Conservation (phyloP, 1,140 invertebrate species). For the Hypsibius dujardini region DNA sequence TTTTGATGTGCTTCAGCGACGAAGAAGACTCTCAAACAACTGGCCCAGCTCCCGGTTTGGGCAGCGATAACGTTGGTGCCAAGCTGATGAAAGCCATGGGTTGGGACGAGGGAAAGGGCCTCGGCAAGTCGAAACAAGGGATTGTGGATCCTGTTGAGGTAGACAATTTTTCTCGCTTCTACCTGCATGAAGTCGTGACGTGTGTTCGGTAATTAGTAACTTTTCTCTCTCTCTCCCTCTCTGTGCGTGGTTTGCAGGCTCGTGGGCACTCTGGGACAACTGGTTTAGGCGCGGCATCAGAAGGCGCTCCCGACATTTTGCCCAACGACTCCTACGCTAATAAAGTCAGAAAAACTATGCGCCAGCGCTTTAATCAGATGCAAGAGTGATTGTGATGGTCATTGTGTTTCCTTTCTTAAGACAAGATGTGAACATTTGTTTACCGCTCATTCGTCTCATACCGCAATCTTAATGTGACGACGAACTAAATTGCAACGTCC, state of each 20-base stretch:
- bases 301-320: slow-evolving; percentile 9
- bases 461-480: too few relatives aligned
- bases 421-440: too few relatives aligned
- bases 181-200: background rate
- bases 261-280: background rate
- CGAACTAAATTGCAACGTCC: too few relatives aligned
- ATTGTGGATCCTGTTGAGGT: slow-evolving; percentile 73
- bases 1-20: background rate
- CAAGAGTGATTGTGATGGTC: background rate
- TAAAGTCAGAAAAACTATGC: slow-evolving; percentile 12
- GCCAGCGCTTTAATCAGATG: background rate
- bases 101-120: slow-evolving; percentile 83
- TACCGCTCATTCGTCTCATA: too few relatives aligned
- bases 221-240: background rate
- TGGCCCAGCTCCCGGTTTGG: slow-evolving; percentile 43
- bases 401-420: too few relatives aligned
- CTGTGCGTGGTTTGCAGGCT: background rate
- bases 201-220: slow-evolving; percentile 3
- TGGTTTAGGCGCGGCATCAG: background rate
- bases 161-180: slow-evolving; percentile 23
- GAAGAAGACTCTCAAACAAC: background rate
- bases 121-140: slow-evolving; percentile 83
- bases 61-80: slow-evolving; percentile 71
- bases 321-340: slow-evolving; percentile 5
- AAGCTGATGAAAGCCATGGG: slow-evolving; percentile 94